Evolutionary conservation across 2,888 invertebrate genomes (phyloP).

Genomic region (Lasioglossum villosulum): DNA sequence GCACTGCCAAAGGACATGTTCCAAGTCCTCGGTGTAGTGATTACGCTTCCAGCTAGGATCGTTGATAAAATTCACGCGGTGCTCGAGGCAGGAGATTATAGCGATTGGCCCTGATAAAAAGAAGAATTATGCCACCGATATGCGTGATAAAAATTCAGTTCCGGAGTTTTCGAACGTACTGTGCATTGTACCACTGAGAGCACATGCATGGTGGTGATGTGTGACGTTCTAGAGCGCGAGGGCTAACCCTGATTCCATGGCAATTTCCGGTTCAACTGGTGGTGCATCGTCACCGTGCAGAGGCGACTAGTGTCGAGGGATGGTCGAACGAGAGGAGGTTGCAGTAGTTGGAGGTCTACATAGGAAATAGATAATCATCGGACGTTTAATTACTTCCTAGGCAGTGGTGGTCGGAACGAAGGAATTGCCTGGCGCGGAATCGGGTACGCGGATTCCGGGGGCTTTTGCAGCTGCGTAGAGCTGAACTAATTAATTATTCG

Average conservation of each 20-base stretch:
- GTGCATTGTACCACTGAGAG: background rate
- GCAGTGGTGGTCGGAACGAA: slow-evolving; percentile 58
- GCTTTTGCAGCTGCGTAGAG: slow-evolving; percentile 4
- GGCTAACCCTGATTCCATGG: slow-evolving; percentile 69
- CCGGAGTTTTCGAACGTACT: background rate
- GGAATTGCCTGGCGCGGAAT: slow-evolving; percentile 47
- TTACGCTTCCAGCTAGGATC: too few relatives aligned
- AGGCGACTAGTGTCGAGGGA: slow-evolving; percentile 48
- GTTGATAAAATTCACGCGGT: too few relatives aligned
- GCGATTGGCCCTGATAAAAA: too few relatives aligned
- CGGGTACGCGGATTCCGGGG: slow-evolving; percentile 13
- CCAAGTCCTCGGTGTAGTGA: too few relatives aligned
- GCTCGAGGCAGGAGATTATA: too few relatives aligned
- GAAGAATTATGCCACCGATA: background rate
- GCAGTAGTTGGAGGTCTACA: slow-evolving; percentile 34
- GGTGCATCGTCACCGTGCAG: slow-evolving; percentile 70
- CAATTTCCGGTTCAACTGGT: slow-evolving; percentile 72
- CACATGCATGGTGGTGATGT: slow-evolving; percentile 41
- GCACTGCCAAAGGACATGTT: too few relatives aligned
- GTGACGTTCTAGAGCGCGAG: slow-evolving; percentile 40
- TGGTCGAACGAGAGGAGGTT: slow-evolving; percentile 12
- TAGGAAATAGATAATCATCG: slow-evolving; percentile 76
- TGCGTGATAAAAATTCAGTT: background rate
- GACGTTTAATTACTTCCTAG: slow-evolving; percentile 74
- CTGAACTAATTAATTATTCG: slow-evolving; percentile 56